A percentile compares a stretch with the other conserved stretches of the same genome.
Conservation (phyloP, 2,113 vertebrate genomes). For the Limnothrissa miodon region DNA sequence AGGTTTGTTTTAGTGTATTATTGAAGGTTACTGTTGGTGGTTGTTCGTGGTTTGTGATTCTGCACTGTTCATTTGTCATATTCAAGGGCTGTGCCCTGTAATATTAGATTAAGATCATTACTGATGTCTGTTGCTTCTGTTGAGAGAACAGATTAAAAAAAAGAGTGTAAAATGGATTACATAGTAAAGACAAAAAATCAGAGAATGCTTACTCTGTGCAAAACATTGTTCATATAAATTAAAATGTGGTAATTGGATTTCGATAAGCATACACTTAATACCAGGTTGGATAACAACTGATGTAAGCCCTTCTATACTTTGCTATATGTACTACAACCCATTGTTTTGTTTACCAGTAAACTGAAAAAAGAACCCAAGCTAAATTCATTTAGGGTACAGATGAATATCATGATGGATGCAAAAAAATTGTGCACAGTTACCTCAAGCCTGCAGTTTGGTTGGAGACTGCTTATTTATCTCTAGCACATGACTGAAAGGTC, state of each 20-base stretch:
- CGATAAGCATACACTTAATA: neutral
- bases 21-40: neutral
- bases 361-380: neutral
- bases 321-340: neutral
- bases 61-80: neutral
- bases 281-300: no score
- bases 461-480: neutral
- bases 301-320: no score
- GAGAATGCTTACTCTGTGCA: neutral
- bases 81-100: conserved; percentile 14
- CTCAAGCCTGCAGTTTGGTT: neutral
- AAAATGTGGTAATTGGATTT: neutral
- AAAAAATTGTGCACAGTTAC: neutral
- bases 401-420: neutral
- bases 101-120: conserved; percentile 36
- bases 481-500: conserved; percentile 64
- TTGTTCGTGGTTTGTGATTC: neutral
- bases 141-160: neutral
- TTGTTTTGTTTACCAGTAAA: neutral
- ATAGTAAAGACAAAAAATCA: neutral
- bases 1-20: neutral
- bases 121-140: conserved; percentile 23
- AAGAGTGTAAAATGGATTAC: neutral
- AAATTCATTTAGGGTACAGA: no score
- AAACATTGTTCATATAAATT: neutral